Conservation (phyloP, 2,797 vertebrate genomes). For the Sciurus carolinensis region DNA sequence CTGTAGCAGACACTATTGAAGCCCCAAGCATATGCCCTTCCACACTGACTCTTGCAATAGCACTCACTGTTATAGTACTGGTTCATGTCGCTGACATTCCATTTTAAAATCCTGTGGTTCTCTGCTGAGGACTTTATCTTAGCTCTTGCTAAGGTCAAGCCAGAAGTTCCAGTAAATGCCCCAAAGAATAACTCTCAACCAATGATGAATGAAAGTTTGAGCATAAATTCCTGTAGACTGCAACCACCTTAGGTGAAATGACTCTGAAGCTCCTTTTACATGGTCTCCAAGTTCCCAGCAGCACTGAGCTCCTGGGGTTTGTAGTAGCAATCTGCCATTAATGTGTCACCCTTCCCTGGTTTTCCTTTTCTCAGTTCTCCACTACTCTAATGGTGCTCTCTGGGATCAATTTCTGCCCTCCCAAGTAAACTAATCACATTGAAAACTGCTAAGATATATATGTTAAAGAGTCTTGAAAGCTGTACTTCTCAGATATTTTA, state of each 20-base stretch:
- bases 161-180: background rate
- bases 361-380: background rate
- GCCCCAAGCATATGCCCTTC: background rate
- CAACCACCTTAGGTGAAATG: background rate
- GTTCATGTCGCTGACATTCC: background rate
- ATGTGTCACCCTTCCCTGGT: background rate
- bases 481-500: background rate
- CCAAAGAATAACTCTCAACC: background rate
- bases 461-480: background rate
- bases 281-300: background rate
- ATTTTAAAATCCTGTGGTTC: background rate
- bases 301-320: background rate
- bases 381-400: background rate
- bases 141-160: background rate
- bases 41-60: background rate
- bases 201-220: background rate
- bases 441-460: background rate
- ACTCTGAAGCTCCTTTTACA: background rate
- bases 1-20: background rate
- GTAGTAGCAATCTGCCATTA: background rate
- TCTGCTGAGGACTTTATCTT: background rate
- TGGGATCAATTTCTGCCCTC: background rate
- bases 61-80: background rate
- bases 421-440: background rate
- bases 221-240: background rate